Base-by-base conservation (phyloP, 1,140 invertebrate genomes). In the Drosophila nikananu region DNA sequence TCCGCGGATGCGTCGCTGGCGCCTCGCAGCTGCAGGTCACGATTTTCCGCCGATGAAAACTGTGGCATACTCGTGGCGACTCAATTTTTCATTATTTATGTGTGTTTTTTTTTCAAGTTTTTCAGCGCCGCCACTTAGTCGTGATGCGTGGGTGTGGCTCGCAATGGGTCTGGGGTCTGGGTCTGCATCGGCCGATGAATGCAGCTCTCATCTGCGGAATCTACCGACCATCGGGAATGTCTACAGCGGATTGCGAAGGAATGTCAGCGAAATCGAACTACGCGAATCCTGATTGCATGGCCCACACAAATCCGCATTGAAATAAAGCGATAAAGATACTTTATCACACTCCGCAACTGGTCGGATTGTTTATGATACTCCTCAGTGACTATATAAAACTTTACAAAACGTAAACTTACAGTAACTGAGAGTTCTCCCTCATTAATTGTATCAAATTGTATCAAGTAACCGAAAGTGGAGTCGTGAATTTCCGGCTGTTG, bases 51-150 rank as follows among this genome's bases (percentile, higher is more conserved):
- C 35, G 59, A 59, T 67, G 73, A 72, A 81, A 81, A 86, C 60
- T 86, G 77, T 86, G 82, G 83, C 82, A 83, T 83, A 65, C 49
- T 71, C 64, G 65, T 67, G 64, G 39, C 46, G 37, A 27, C 23
- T n/a, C 30, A 30, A 27, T 12, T 57, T 68, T 71, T 71, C 39
- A 13, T 63, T 65, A 65, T 65, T 61, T 42, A 65, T 37, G 19
- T 23, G 0, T 32, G 37, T 35, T 35, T 60, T 58, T 60, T 48
- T 35, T 1, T 27, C 41, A 21, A 1, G 17, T 21, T 70, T 70
- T 66, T 7, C 49, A 64, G 61, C 49, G 32, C 9, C 58, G 62
- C 67, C 67, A 58, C 65, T 49, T 7, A 19, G 71, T 73, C 71
- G 67, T 73, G 71, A 32, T 19, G n/a, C 30, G 68, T 73, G 71